Base-by-base conservation (phyloP, 2,888 invertebrate species). In the Cephus sareptanus region DNA sequence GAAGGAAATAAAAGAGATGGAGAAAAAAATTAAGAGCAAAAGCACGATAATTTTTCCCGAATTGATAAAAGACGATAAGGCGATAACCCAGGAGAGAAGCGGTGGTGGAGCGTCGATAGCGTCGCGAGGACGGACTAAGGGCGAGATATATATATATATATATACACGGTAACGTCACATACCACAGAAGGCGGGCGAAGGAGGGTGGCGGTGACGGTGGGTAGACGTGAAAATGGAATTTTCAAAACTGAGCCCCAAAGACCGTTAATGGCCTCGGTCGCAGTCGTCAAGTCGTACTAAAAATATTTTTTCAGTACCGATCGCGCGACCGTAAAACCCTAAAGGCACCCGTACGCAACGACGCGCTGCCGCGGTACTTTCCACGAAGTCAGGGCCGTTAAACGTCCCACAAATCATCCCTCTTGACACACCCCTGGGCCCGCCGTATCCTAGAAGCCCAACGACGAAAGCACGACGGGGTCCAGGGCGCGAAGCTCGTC, bases 381-480 rank as follows among this genome's bases (percentile, higher is more conserved):
- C 70, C 70, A 33, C 70, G 70, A 70, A 70, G 70, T 30, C 31
- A 70, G 70, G 30, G 70, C 70, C 12, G 70, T 70, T 70, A 70
- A 70, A 70, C 70, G 70, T 70, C 70, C 31, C 70, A 33, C 33
- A 70, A 70, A 70, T 70, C 70, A 70, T 70, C 70, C 33, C 70
- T 70, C 30, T 4, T 4, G 40, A 40, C 40, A 40, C 33, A 13
- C 33, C 70, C 33, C 70, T 35, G 4, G 30, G 13, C 11, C 30
- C 70, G 1, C 70, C 33, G 12, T 70, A 4, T 4, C 70, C 70
- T 9, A 13, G 30, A 12, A 30, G 33, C 70, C 70, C 30, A 15
- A 40, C 40, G 40, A 15, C 15, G 40, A 40, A 15, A 13, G 4
- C 4, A 1, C 40, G 4, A 15, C 40, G 40, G 1, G 40, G 40